These are phyloP conservation scores for Pseudococcus jackbeardsleyi DNA, from an alignment of 2,888 invertebrate genomes.

Conservation along the genomic window DNA sequence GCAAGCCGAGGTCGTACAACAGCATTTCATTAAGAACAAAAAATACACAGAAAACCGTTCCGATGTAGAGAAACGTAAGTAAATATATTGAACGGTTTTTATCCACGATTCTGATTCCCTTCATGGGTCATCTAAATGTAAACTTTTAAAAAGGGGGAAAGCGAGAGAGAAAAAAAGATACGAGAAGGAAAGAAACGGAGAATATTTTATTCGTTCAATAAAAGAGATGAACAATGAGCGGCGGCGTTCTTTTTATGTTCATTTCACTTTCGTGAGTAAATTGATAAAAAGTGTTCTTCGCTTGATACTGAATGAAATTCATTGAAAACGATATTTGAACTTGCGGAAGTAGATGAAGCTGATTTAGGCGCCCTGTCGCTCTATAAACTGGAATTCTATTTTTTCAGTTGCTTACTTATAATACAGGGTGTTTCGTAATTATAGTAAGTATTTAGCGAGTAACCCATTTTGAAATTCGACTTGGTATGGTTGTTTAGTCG, in stretches of 20 bases:
- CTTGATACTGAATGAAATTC: neutral
- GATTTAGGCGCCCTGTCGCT: no score
- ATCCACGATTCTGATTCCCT: conserved; percentile 6
- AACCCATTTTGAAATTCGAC: no score
- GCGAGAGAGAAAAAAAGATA: neutral
- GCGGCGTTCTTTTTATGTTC: conserved; percentile 22
- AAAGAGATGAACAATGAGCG: conserved; percentile 22
- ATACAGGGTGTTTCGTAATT: no score
- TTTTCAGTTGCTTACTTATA: no score
- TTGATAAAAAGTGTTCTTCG: conserved; percentile 9
- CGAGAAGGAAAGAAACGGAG: neutral
- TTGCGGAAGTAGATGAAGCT: neutral
- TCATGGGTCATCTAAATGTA: conserved; percentile 22
- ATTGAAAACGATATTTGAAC: conserved; percentile 12
- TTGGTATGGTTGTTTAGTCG: no score
- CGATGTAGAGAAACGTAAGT: conserved; percentile 1
- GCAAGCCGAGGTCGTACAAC: neutral
- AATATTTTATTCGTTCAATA: conserved; percentile 17
- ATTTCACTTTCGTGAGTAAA: conserved; percentile 16
- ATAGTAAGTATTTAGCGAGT: no score
- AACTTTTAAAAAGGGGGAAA: neutral
- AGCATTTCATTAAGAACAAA: conserved; percentile 6
- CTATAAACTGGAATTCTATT: no score
- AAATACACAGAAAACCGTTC: neutral
- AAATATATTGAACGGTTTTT: conserved; percentile 22